Conservation (phyloP, 2,888 invertebrate species). For the Coenonympha glycerion region DNA sequence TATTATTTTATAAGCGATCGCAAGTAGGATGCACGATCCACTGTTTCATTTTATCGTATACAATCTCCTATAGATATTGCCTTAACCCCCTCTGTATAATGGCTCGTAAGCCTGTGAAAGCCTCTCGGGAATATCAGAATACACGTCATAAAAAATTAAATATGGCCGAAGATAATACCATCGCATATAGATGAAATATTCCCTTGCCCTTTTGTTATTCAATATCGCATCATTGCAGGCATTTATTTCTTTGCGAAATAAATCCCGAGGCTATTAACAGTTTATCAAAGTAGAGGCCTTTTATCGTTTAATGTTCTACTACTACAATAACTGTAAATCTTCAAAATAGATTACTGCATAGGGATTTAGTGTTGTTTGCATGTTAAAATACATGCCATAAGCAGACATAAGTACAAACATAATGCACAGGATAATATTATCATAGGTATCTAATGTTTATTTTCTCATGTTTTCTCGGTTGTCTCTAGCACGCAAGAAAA, state of each 20-base stretch:
- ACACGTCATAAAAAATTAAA: slow-evolving; percentile 2
- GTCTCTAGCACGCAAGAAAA: slow-evolving; percentile 1
- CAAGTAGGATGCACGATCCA: neutral
- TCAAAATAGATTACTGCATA: no score
- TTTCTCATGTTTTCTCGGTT: slow-evolving; percentile 1
- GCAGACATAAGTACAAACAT: no score
- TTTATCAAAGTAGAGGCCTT: no score
- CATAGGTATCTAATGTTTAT: neutral
- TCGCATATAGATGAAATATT: neutral
- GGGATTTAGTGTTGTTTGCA: no score
- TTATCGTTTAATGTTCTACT: no score
- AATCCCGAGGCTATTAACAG: no score
- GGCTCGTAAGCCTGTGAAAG: neutral
- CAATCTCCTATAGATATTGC: neutral
- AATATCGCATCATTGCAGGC: neutral
- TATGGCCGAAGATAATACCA: neutral
- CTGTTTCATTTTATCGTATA: neutral
- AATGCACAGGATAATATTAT: no score
- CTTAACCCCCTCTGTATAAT: slow-evolving; percentile 2
- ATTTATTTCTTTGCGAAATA: no score
- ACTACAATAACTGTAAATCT: no score
- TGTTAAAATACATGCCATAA: no score
- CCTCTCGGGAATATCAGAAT: neutral
- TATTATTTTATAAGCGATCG: neutral
- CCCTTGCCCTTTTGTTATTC: neutral